Evolutionary conservation across 2,113 vertebrate species (phyloP), one percentile per base, ranked within the genome.

Genomic region (Petaurus breviceps): DNA sequence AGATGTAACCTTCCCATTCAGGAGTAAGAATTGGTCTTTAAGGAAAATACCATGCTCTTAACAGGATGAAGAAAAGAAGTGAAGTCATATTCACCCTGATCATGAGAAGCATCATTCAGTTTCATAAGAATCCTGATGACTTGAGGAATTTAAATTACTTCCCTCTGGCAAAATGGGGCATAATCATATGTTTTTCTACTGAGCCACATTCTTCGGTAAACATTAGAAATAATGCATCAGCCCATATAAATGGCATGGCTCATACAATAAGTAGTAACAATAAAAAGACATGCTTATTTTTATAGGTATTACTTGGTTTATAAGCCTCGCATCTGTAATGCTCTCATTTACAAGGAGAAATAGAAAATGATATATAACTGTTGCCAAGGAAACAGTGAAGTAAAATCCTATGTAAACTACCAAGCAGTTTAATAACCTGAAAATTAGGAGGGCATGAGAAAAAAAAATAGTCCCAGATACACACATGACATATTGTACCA

Each of bases 311-410:
- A 97, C 68, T 43, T 92, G 91, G 93, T 92, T 97, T 96, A 98
- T 97, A 97, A 95, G 95, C 92, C 93, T 96, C 97, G 97, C 96
- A 92, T 98, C 97, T 46, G 0, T 84, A 95, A 98, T 98, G 97
- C 52, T 95, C 92, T 97, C 95, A 92, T 96, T 93, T 97, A 97
- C 97, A 96, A 95, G 91, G 95, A 84, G 90, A 97, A 98, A 98
- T 95, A 94, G 95, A 97, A 98, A 97, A 92, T 98, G 96, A 98
- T 98, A 98, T 97, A 97, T 98, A 97, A 94, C 96, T 97, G 98
- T 98, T 98, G 98, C 98, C 98, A 98, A 97, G 98, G 98, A 98
- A 98, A 98, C 98, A 96, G 93, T 93, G 96, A 98, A 97, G 92
- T 97, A 94, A 98, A 98, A 98, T 93, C 97, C 96, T 98, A 92